Percentiles rank a stretch among this genome's conserved stretches.
Conservation (phyloP, 1,140 invertebrate genomes). For the Trypoxylus dichotomus region DNA sequence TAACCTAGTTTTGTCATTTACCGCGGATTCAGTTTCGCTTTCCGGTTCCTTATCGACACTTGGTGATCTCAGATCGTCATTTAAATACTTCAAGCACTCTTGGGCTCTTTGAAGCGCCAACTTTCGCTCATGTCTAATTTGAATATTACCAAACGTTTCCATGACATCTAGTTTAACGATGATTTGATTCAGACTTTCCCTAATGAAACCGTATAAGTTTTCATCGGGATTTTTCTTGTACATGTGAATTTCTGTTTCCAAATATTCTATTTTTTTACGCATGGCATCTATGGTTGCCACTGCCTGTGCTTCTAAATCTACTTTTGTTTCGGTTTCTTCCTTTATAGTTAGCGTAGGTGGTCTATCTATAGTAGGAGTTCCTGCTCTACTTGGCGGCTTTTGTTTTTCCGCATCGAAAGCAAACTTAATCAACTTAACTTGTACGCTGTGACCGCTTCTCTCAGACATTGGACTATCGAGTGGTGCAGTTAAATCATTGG, state of each 20-base stretch:
- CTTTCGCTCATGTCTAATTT: conserved; percentile 22
- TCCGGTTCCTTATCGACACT: background rate
- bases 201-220: conserved; percentile 20
- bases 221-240: conserved; percentile 17
- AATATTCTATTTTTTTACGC: conserved; percentile 25
- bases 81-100: conserved; percentile 5
- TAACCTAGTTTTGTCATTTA: background rate
- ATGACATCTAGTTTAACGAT: conserved; percentile 28
- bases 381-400: background rate
- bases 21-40: background rate
- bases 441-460: background rate
- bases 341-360: background rate
- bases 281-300: background rate
- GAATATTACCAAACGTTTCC: conserved; percentile 10
- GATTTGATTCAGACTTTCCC: conserved; percentile 23
- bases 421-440: conserved; percentile 19
- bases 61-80: background rate
- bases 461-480: conserved; percentile 14
- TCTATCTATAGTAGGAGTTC: background rate
- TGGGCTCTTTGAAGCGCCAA: conserved; percentile 25
- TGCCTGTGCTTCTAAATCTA: background rate
- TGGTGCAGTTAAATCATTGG: background rate
- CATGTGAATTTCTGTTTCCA: conserved; percentile 18
- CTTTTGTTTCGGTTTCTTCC: background rate
- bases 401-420: background rate